Conservation (phyloP, 2,113 vertebrate species). For the Perca schrenkii region DNA sequence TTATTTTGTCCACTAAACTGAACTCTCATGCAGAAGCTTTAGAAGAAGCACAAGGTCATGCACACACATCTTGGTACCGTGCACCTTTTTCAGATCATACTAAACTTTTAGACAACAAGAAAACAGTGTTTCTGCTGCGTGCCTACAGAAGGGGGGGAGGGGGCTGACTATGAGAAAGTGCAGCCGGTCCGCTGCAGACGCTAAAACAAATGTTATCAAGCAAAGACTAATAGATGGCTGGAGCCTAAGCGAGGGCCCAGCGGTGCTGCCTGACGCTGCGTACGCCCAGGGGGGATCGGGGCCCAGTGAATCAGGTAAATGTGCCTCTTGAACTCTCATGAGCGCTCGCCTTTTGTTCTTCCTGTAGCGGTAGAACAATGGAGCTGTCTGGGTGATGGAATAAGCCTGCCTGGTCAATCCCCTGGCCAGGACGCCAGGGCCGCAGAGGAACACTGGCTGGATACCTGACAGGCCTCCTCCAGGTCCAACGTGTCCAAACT, state of each 20-base stretch:
- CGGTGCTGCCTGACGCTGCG: conserved; percentile 21
- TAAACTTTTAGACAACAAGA: conserved; percentile 3
- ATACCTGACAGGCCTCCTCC: background rate
- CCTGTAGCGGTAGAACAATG: conserved; percentile 73
- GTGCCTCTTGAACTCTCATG: conserved; percentile 74
- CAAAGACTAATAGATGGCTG: conserved; percentile 79
- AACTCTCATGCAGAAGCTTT: background rate
- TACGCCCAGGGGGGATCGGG: conserved; percentile 56
- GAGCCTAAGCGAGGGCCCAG: conserved; percentile 55
- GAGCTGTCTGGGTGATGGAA: conserved; percentile 79
- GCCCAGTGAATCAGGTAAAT: conserved; percentile 81
- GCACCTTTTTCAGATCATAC: background rate
- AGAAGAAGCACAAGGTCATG: too few species aligned
- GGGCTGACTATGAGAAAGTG: conserved; percentile 67
- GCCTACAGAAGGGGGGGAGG: too few species aligned
- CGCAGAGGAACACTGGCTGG: conserved; percentile 4
- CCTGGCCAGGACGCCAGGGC: background rate
- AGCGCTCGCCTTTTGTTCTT: conserved; percentile 79
- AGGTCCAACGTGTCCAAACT: background rate
- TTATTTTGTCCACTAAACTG: background rate
- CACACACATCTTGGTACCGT: too few species aligned
- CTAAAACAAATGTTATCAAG: conserved; percentile 79
- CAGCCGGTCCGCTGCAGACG: conserved; percentile 26
- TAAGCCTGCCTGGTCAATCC: conserved; percentile 62
- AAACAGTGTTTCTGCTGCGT: conserved; percentile 83